Percentiles rank a stretch among this genome's conserved stretches.
Conservation (phyloP, 2,113 vertebrate species). For the rat (Rattus norvegicus) region GRCr8 NC_086026.1:66976001-66976500, state of each 20-base stretch:
- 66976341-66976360: conserved; percentile 93
- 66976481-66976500: conserved; percentile 89
- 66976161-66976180: not conserved
- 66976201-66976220: not conserved
- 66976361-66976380: conserved; percentile 78
- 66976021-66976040: not conserved
- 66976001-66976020: too few species aligned
- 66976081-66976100: not conserved
- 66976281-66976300: conserved; percentile 85
- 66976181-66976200: not conserved
- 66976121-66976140: not conserved
- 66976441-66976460: conserved; percentile 92
- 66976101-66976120: not conserved
- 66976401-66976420: conserved; percentile 89
- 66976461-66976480: conserved; percentile 93
- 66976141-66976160: not conserved
- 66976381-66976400: conserved; percentile 88
- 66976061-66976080: not conserved
- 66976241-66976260: conserved; percentile 89
- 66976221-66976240: conserved; percentile 89
- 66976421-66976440: conserved; percentile 87
- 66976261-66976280: conserved; percentile 86
- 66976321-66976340: conserved; percentile 91
- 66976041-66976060: not conserved
- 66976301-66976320: conserved; percentile 85